Evolutionary conservation across 1,140 invertebrate species (phyloP).

Genomic region (Brevipalpus yothersi): DNA sequence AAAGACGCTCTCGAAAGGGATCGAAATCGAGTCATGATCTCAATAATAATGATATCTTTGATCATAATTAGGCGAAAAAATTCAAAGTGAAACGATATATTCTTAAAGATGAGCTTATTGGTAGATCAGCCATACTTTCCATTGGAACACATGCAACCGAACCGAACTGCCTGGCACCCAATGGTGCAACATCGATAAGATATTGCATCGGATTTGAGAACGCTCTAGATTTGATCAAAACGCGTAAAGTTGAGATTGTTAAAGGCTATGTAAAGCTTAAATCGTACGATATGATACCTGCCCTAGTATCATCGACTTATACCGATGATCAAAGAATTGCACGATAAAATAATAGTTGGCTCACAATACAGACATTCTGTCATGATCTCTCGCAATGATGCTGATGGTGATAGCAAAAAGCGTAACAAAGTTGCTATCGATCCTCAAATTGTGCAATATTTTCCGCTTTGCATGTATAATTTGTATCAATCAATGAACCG

Average conservation of each 20-base stretch:
- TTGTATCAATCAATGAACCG: constrained; percentile 49
- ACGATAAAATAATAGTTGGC: background rate
- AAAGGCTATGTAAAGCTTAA: constrained; percentile 72
- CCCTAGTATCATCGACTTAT: constrained; percentile 49
- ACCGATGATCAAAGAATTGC: background rate
- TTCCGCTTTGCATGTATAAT: constrained; percentile 77
- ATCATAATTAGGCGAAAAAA: too few relatives aligned
- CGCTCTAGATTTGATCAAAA: constrained; percentile 57
- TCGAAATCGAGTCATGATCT: too few relatives aligned
- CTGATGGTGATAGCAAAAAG: background rate
- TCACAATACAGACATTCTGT: too few relatives aligned
- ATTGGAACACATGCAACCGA: too few relatives aligned
- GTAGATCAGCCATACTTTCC: too few relatives aligned
- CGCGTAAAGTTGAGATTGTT: constrained; percentile 50
- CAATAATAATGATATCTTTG: too few relatives aligned
- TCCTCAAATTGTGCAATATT: constrained; percentile 49
- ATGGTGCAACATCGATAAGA: too few relatives aligned
- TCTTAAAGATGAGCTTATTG: too few relatives aligned
- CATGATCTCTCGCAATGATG: background rate
- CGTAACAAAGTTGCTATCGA: constrained; percentile 4
- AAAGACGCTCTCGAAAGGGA: too few relatives aligned
- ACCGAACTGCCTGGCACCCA: too few relatives aligned
- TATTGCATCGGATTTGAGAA: constrained; percentile 34
- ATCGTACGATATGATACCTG: constrained; percentile 49
- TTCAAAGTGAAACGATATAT: too few relatives aligned